phyloP scores from a whole-genome alignment of 2,888 invertebrate genomes.

The Cheilosia pagana region DNA sequence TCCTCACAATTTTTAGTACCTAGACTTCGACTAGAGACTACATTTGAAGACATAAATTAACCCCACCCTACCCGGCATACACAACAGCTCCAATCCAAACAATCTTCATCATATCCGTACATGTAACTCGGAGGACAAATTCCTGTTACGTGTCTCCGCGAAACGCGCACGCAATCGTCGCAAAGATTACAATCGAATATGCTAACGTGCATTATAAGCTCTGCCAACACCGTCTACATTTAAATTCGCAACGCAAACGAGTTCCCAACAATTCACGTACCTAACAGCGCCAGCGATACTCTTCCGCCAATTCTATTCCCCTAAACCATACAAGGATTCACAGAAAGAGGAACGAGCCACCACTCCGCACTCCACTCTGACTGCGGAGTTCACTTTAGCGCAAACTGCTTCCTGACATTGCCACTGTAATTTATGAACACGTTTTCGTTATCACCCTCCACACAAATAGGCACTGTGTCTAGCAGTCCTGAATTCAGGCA shows the following conservation, averaged over 20 bases:
- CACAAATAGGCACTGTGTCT: not conserved
- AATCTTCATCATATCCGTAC: conserved; percentile 19
- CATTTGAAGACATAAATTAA: not conserved
- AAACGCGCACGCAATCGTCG: conserved; percentile 61
- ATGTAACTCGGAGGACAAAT: conserved; percentile 52
- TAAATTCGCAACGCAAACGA: conserved; percentile 50
- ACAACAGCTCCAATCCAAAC: not conserved
- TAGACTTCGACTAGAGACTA: no score
- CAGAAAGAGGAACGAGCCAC: conserved; percentile 32
- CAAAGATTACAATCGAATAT: conserved; percentile 71
- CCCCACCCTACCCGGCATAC: not conserved
- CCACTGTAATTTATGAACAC: conserved; percentile 68
- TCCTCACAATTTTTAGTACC: no score
- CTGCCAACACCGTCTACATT: conserved; percentile 26
- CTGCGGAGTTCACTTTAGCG: conserved; percentile 16
- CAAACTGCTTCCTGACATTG: conserved; percentile 69
- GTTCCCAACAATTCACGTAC: conserved; percentile 44
- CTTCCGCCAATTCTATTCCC: conserved; percentile 40
- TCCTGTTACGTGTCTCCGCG: conserved; percentile 59
- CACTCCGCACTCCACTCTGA: conserved; percentile 26
- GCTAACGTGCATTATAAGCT: conserved; percentile 67
- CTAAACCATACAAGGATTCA: conserved; percentile 64
- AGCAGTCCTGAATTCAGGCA: conserved; percentile 43
- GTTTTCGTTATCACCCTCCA: conserved; percentile 39
- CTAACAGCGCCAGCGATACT: conserved; percentile 20